phyloP scores from a whole-genome alignment of 1,140 invertebrate species.

The Harpegnathos saltator region DNA sequence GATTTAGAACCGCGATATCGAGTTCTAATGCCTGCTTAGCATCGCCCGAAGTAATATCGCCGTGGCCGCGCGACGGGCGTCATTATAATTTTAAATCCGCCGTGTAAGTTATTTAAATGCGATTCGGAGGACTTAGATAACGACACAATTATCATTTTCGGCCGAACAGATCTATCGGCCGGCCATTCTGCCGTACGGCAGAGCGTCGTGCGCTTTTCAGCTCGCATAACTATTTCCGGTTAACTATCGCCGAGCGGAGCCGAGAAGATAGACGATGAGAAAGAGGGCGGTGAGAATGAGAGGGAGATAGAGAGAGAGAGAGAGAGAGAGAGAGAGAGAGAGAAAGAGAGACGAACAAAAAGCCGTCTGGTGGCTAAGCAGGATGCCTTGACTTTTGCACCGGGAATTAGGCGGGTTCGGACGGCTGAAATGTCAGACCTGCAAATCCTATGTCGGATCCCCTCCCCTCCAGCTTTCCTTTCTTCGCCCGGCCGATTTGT shows the following conservation, averaged over 20 bases:
- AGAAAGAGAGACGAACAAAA: neutral
- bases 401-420: constrained; percentile 64
- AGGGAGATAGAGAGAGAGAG: neutral
- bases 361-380: constrained; percentile 59
- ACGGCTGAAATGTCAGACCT: constrained; percentile 74
- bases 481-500: too few species aligned
- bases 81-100: constrained; percentile 51
- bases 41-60: constrained; percentile 42
- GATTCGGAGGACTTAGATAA: constrained; percentile 40
- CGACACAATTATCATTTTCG: constrained; percentile 47
- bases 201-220: neutral
- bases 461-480: constrained; percentile 5
- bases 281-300: neutral
- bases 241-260: neutral
- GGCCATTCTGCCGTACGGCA: constrained; percentile 31
- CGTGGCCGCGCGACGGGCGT: neutral
- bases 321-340: constrained; percentile 1
- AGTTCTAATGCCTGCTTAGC: constrained; percentile 35
- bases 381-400: constrained; percentile 43
- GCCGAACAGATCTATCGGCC: constrained; percentile 31
- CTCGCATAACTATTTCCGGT: constrained; percentile 17
- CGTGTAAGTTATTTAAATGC: constrained; percentile 41
- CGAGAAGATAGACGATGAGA: neutral
- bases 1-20: constrained; percentile 26
- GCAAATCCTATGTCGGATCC: constrained; percentile 69